Evolutionary conservation across 2,888 invertebrate genomes (phyloP).

Genomic region (Agrotis segetum): DNA sequence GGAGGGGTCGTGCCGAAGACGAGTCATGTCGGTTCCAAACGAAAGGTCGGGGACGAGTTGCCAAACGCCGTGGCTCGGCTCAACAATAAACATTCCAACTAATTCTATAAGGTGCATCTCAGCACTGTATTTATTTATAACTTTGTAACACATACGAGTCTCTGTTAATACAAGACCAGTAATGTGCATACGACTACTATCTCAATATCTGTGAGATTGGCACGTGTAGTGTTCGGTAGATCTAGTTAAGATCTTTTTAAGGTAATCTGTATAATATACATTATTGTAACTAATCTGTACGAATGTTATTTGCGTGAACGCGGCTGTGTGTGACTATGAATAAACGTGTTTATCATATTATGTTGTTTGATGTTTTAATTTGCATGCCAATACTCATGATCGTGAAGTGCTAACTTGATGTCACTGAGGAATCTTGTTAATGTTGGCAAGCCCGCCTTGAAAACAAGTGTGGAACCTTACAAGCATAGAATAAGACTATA

Average conservation of each 20-base stretch:
- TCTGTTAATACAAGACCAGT: conserved; percentile 43
- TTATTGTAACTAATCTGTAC: conserved; percentile 78
- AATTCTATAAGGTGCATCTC: conserved; percentile 75
- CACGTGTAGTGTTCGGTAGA: conserved; percentile 52
- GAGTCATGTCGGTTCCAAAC: conserved; percentile 74
- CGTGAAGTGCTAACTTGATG: conserved; percentile 60
- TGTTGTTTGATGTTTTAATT: conserved; percentile 81
- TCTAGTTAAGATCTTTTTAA: conserved; percentile 59
- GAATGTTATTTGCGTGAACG: conserved; percentile 79
- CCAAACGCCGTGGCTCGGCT: conserved; percentile 80
- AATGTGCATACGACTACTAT: conserved; percentile 52
- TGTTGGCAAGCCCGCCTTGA: conserved; percentile 30
- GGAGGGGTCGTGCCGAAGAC: conserved; percentile 79
- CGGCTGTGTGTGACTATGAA: conserved; percentile 80
- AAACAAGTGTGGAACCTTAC: conserved; percentile 41
- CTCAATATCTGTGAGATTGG: conserved; percentile 43
- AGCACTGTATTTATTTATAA: conserved; percentile 77
- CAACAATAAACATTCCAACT: conserved; percentile 86
- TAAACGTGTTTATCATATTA: conserved; percentile 88
- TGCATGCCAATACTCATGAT: conserved; percentile 63
- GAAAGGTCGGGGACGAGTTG: conserved; percentile 87
- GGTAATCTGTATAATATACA: conserved; percentile 67
- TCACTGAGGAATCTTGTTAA: conserved; percentile 53
- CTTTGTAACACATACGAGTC: conserved; percentile 56
- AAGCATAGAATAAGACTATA: conserved; percentile 28